A percentile compares a stretch with the other conserved stretches of the same genome.
Conservation (phyloP, 2,113 vertebrate species). For the Pao palembangensis region DNA sequence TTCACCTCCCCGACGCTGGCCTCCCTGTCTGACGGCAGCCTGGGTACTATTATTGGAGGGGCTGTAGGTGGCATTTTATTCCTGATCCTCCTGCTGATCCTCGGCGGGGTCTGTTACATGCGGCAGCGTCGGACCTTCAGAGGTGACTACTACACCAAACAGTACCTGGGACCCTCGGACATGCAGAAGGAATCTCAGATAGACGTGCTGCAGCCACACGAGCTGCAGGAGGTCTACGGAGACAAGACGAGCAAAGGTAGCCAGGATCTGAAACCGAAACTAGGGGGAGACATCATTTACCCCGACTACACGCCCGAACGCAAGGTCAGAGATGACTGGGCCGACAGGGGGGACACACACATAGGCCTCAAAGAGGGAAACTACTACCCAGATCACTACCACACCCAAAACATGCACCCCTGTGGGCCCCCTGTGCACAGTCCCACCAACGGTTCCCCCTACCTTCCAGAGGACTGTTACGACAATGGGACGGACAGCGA, state of each 20-base stretch:
- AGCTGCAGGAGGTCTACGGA: conserved; percentile 88
- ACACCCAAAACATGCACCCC: conserved; percentile 76
- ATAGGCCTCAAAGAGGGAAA: conserved; percentile 78
- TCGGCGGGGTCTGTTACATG: conserved; percentile 83
- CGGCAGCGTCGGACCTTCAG: conserved; percentile 91
- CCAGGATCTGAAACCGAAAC: conserved; percentile 87
- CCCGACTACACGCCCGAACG: conserved; percentile 87
- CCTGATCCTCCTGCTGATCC: conserved; percentile 82
- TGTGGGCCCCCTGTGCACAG: conserved; percentile 82
- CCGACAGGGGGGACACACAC: conserved; percentile 79
- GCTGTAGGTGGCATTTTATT: conserved; percentile 89
- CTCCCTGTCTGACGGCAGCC: conserved; percentile 79
- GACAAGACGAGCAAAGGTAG: conserved; percentile 87
- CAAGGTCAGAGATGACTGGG: conserved; percentile 86
- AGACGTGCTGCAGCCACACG: conserved; percentile 92
- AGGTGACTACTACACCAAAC: conserved; percentile 98
- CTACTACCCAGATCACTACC: conserved; percentile 72
- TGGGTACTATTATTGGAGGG: conserved; percentile 86
- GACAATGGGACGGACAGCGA: conserved; percentile 88
- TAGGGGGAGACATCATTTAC: conserved; percentile 82
- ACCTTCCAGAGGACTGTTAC: conserved; percentile 84
- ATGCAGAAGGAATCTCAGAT: conserved; percentile 97
- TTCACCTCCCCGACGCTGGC: conserved; percentile 85
- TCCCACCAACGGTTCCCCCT: conserved; percentile 83
- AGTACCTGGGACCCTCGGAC: conserved; percentile 93